phyloP scores from a whole-genome alignment of 2,113 vertebrate species.

The Mesitornis unicolor region DNA sequence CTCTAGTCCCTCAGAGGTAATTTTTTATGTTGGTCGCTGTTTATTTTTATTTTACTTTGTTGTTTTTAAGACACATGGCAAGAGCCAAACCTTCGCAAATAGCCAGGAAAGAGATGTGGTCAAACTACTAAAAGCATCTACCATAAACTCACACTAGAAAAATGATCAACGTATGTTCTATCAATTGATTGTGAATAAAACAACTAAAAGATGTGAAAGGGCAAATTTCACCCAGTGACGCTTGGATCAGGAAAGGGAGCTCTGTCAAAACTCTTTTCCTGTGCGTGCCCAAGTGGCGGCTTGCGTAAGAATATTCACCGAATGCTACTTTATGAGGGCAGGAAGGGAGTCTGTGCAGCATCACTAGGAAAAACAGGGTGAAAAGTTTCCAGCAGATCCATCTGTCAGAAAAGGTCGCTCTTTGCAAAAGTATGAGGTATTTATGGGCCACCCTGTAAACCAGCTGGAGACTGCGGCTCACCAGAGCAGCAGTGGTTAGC shows the following conservation, averaged over 20 bases:
- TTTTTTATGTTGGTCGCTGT: neutral
- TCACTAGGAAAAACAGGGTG: neutral
- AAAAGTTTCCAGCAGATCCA: neutral
- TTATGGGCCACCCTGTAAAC: neutral
- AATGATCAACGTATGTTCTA: neutral
- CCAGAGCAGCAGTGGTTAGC: neutral
- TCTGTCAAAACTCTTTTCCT: neutral
- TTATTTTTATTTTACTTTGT: neutral
- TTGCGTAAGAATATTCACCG: neutral
- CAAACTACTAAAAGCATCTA: neutral
- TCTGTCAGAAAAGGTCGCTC: neutral
- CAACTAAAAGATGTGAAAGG: neutral
- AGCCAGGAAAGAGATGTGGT: neutral
- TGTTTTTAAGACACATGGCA: neutral
- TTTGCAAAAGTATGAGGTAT: neutral
- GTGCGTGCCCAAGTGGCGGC: neutral
- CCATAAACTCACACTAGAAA: neutral
- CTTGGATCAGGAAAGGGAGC: neutral
- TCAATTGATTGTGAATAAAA: neutral
- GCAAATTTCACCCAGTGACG: neutral
- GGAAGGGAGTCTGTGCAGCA: neutral
- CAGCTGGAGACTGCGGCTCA: neutral
- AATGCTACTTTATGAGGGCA: neutral
- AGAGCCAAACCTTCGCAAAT: neutral
- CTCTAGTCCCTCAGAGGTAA: neutral